Evolutionary conservation across 2,113 vertebrate species (phyloP).

Genomic region (Caranx ignobilis): DNA sequence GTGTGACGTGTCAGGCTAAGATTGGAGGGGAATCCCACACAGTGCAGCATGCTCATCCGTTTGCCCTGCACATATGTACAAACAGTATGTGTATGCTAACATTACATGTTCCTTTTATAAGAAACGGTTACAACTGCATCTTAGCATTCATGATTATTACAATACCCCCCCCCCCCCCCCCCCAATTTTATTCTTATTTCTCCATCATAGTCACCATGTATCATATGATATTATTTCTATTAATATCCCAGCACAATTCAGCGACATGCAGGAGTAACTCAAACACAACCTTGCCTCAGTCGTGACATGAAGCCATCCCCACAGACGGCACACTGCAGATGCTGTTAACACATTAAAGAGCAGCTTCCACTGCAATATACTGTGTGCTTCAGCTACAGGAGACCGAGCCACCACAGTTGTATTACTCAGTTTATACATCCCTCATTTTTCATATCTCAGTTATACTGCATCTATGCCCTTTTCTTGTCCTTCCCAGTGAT

Average conservation of each 20-base stretch:
- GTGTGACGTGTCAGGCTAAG: constrained; percentile 31
- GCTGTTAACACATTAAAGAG: constrained; percentile 1
- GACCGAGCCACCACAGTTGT: background rate
- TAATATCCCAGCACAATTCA: background rate
- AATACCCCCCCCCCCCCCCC: too few relatives aligned
- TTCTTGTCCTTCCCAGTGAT: constrained; percentile 70
- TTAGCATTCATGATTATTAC: too few relatives aligned
- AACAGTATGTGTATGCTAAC: background rate
- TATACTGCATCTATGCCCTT: constrained; percentile 56
- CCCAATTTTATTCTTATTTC: background rate
- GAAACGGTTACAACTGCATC: background rate
- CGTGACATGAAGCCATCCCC: constrained; percentile 50
- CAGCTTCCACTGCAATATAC: background rate
- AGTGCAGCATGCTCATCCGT: constrained; percentile 6
- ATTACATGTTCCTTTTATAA: background rate
- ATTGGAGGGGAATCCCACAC: constrained; percentile 51
- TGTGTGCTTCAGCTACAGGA: background rate
- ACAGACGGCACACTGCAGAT: constrained; percentile 40
- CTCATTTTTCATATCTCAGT: background rate
- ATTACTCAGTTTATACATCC: background rate
- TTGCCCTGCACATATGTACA: background rate
- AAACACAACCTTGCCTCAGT: constrained; percentile 46
- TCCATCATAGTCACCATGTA: background rate
- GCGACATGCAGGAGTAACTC: background rate
- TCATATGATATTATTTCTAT: background rate